phyloP scores from a whole-genome alignment of 64 coral and sea anemone species.

The Stylophora pistillata region DNA sequence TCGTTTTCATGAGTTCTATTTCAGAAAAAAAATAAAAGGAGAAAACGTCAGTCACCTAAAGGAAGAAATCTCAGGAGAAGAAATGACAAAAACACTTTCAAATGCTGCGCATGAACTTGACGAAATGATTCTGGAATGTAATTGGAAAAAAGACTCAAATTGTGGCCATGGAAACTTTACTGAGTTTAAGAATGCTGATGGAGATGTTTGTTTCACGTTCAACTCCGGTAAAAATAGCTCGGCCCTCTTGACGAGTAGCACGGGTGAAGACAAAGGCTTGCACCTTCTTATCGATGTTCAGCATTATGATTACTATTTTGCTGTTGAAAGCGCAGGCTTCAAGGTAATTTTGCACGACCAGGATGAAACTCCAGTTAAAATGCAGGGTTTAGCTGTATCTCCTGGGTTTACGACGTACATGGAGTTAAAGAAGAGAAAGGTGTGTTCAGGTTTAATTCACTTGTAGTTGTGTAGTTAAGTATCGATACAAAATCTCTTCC shows the following conservation, averaged over 20 bases:
- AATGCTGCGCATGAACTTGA: constrained; percentile 58
- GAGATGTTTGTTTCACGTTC: constrained; percentile 81
- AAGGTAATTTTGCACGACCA: constrained; percentile 86
- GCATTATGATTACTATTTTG: constrained; percentile 83
- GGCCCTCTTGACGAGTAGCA: constrained; percentile 24
- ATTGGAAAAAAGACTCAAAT: constrained; percentile 45
- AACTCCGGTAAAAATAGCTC: constrained; percentile 69
- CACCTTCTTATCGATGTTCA: constrained; percentile 74
- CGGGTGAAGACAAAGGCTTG: constrained; percentile 69
- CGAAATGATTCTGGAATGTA: constrained; percentile 77
- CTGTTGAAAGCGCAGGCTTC: constrained; percentile 76
- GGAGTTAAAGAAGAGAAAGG: constrained; percentile 75
- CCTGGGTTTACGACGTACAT: constrained; percentile 90
- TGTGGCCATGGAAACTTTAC: constrained; percentile 70
- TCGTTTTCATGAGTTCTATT: constrained; percentile 52
- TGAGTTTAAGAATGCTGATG: constrained; percentile 69
- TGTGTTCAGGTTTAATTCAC: not conserved
- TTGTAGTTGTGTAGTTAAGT: not conserved
- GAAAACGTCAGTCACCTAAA: constrained; percentile 50
- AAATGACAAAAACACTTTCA: constrained; percentile 58
- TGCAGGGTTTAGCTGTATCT: constrained; percentile 78
- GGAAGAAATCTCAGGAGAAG: constrained; percentile 37
- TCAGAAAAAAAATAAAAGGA: constrained; percentile 24
- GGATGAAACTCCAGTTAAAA: constrained; percentile 80
- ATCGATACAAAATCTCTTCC: not conserved